Evolutionary conservation across 2,113 vertebrate genomes (phyloP), one percentile per base, ranked within the genome.

Genomic region (Notarius lentiginosus): DNA sequence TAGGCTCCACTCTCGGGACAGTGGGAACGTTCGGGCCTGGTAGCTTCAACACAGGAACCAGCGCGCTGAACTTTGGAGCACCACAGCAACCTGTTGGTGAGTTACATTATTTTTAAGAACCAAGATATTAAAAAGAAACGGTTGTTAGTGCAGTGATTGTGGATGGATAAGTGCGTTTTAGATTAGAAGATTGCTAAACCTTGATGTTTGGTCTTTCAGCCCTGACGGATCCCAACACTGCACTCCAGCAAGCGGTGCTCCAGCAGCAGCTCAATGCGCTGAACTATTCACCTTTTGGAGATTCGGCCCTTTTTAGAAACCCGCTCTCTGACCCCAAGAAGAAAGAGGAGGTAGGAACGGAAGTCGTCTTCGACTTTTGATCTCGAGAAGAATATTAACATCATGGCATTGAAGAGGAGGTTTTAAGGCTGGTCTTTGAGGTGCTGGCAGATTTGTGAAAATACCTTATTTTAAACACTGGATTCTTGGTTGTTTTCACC

Each of bases 281-380:
- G 89, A 96, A 96, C 0, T 98, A 98, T 65, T 97, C 97, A 0
- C 98, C 98, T 0, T 99, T 97, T 2, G 98, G 97, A 86, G 98
- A 99, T 88, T 99, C 98, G 0, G 97, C 97, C 0, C 96, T 99
- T 7, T 99, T 99, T 94, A 95, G 97, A 68, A 99, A 99, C 92
- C 96, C 97, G 3, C 95, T 99, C 91, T 96, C 97, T 0, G 97
- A 99, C 89, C 97, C 97, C 0, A 99, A 99, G 93, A 99, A 99
- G 94, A 98, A 98, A 20, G 98, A 99, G 82, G 98, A 99, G 96
- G 98, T 99, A 56, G 55, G 55, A 41, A 41, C 41, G 4, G 41
- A 41, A 41, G 41, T 41, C 41, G 2, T 41, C 41, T 41, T 41
- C 41, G 0, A 41, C 3, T 41, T 41, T 41, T 41, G 3, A 41